These are phyloP conservation scores for Ectropis grisescens DNA, from an alignment of 1,140 invertebrate genomes.

Conservation along the genomic window DNA sequence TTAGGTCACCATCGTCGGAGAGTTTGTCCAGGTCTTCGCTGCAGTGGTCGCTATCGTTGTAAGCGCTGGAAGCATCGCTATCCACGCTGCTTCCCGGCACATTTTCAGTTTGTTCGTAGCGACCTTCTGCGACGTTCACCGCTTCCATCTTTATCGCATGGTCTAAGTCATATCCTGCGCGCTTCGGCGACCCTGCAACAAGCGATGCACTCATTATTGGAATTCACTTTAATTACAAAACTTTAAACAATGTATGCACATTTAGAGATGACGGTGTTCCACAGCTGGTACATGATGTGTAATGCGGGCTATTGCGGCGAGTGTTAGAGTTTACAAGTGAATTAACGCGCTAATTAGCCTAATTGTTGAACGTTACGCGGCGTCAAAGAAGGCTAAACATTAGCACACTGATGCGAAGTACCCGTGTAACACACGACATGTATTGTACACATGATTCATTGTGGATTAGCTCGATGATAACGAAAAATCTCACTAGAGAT, in stretches of 20 bases:
- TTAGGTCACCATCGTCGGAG: slow-evolving; percentile 54
- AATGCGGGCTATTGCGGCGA: slow-evolving; percentile 12
- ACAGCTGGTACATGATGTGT: slow-evolving; percentile 40
- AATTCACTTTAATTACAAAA: slow-evolving; percentile 6
- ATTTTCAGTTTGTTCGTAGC: slow-evolving; percentile 44
- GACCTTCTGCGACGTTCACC: slow-evolving; percentile 45
- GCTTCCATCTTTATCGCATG: slow-evolving; percentile 62
- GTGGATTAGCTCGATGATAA: slow-evolving; percentile 3
- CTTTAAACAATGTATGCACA: slow-evolving; percentile 16
- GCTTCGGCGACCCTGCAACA: slow-evolving; percentile 44
- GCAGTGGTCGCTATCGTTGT: slow-evolving; percentile 30
- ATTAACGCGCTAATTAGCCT: slow-evolving; percentile 36
- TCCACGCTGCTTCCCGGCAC: slow-evolving; percentile 43
- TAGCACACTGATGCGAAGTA: slow-evolving; percentile 36
- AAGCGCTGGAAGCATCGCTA: slow-evolving; percentile 45
- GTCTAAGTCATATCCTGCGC: slow-evolving; percentile 50
- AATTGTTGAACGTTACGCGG: slow-evolving; percentile 30
- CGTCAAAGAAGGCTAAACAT: slow-evolving; percentile 27
- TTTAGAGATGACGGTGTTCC: slow-evolving; percentile 40
- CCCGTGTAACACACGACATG: slow-evolving; percentile 13
- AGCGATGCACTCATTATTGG: slow-evolving; percentile 13
- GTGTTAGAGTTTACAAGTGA: slow-evolving; percentile 30
- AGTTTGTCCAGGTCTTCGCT: slow-evolving; percentile 44
- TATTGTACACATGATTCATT: slow-evolving; percentile 21
- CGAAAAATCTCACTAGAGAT: too few relatives aligned